phyloP scores from a whole-genome alignment of 1,140 invertebrate species.

The Lasaia peninsularis region DNA sequence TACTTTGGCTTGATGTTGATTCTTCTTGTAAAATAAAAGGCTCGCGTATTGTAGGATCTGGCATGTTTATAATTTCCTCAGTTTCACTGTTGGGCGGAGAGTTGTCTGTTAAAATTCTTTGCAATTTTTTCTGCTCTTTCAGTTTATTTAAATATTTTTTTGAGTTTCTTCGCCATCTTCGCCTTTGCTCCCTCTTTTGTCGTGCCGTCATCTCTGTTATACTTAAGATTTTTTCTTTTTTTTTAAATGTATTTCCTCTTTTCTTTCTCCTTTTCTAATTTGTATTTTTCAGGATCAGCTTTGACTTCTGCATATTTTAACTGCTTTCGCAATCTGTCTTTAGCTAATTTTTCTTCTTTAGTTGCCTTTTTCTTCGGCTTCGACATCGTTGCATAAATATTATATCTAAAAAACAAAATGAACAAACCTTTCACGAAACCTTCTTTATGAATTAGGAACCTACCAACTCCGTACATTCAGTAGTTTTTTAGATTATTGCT shows the following conservation, averaged over 20 bases:
- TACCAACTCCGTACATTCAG: neutral
- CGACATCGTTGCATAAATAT: neutral
- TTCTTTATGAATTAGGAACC: neutral
- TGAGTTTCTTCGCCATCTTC: neutral
- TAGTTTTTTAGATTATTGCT: too few relatives aligned
- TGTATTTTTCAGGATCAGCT: neutral
- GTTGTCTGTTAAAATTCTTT: neutral
- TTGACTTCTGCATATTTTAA: neutral
- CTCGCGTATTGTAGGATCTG: neutral
- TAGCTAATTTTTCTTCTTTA: neutral
- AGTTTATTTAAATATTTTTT: neutral
- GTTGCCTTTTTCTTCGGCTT: neutral
- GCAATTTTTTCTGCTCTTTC: neutral
- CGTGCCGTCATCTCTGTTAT: neutral
- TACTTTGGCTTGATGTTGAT: conserved; percentile 1
- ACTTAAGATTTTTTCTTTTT: conserved; percentile 1
- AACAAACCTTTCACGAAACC: neutral
- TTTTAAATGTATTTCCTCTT: neutral
- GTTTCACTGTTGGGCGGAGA: neutral
- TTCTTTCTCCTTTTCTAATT: neutral
- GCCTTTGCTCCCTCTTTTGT: neutral
- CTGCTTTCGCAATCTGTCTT: neutral
- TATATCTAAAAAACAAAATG: neutral
- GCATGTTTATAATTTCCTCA: neutral
- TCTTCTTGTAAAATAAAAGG: neutral